Percentiles rank a stretch among this genome's conserved stretches.
These are phyloP conservation scores for Ariolimax columbianus DNA, from an alignment of 2,888 invertebrate genomes.

Conservation along the genomic window DNA sequence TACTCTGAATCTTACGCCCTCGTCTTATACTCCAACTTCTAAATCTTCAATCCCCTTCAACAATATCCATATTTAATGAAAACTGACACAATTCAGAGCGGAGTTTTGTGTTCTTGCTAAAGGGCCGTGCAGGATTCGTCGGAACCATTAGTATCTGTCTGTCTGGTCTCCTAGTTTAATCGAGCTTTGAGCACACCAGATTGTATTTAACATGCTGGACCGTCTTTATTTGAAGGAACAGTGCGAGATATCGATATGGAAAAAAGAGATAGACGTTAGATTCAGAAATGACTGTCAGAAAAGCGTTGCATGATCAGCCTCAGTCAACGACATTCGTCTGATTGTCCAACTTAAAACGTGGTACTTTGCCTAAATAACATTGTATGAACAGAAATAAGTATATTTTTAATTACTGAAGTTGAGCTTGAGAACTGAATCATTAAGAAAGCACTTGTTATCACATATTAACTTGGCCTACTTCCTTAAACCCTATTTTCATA, in stretches of 20 bases:
- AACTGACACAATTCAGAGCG: slow-evolving; percentile 15
- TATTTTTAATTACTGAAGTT: no score
- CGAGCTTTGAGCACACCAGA: background rate
- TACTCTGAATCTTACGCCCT: background rate
- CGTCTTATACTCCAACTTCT: background rate
- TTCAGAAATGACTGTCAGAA: no score
- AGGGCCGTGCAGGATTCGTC: background rate
- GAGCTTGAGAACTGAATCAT: no score
- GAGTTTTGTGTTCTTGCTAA: slow-evolving; percentile 13
- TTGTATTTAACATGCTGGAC: background rate
- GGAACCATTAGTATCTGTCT: slow-evolving; percentile 11
- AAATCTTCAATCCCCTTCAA: slow-evolving; percentile 12
- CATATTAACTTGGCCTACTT: no score
- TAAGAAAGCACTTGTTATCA: no score
- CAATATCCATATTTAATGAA: slow-evolving; percentile 42
- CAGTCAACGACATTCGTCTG: no score
- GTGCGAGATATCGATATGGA: background rate
- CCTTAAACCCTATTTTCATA: no score
- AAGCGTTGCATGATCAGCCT: no score
- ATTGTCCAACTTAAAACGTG: no score
- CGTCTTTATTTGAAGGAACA: background rate
- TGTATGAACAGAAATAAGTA: no score
- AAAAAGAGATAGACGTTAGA: no score
- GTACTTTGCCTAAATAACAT: no score
- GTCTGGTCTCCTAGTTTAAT: slow-evolving; percentile 12